A percentile compares a stretch with the other conserved stretches of the same genome.
Conservation (phyloP, 2,113 vertebrate species). For the Hydrolagus affinis region DNA sequence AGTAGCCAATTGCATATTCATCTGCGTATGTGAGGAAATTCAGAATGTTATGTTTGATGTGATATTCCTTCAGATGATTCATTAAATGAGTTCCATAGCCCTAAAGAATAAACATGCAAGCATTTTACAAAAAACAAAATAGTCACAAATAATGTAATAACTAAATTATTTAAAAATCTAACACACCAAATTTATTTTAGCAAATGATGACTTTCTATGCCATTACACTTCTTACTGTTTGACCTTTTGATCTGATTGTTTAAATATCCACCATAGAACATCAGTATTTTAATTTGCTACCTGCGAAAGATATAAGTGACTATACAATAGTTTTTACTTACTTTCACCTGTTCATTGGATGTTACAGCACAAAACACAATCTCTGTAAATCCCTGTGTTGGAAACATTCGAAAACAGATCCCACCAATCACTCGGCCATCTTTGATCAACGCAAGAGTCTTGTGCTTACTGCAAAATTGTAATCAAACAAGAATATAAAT, state of each 20-base stretch:
- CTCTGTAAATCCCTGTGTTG: slow-evolving; percentile 93
- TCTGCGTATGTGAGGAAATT: slow-evolving; percentile 98
- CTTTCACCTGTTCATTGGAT: slow-evolving; percentile 98
- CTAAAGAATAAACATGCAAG: slow-evolving; percentile 47
- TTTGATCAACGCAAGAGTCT: slow-evolving; percentile 94
- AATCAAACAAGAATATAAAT: slow-evolving; percentile 30
- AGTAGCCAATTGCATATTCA: slow-evolving; percentile 97
- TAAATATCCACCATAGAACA: background rate
- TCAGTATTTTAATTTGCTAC: background rate
- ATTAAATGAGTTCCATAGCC: slow-evolving; percentile 96
- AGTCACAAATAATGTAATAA: no score
- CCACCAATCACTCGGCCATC: slow-evolving; percentile 95
- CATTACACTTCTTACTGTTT: no score
- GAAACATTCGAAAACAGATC: slow-evolving; percentile 98
- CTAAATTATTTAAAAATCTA: background rate
- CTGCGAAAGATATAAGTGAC: background rate
- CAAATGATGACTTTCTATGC: background rate
- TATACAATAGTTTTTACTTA: slow-evolving; percentile 46
- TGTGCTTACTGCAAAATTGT: slow-evolving; percentile 79
- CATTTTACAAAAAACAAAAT: slow-evolving; percentile 35
- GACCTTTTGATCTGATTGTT: background rate
- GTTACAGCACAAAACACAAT: slow-evolving; percentile 98
- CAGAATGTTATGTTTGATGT: slow-evolving; percentile 93
- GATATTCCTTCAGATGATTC: slow-evolving; percentile 98
- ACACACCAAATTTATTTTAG: background rate